Evolutionary conservation across 2,888 invertebrate genomes (phyloP).

Genomic region (Norana najaformis): DNA sequence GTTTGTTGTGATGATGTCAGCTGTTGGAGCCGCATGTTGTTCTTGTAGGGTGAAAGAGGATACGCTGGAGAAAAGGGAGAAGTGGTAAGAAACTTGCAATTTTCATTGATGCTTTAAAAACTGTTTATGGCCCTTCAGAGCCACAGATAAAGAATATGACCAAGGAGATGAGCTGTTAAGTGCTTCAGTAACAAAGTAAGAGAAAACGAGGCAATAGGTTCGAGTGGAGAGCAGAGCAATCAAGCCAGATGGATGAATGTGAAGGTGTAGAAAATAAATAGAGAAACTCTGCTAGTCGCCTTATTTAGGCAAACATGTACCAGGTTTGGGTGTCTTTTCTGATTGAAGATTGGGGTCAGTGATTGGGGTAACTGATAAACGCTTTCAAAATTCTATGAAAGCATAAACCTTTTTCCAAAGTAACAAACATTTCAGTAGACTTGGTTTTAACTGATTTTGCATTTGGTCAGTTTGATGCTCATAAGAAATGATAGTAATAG

Average conservation of each 20-base stretch:
- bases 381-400: too few relatives aligned
- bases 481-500: too few relatives aligned
- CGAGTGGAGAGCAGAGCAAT: neutral
- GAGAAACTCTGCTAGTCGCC: neutral
- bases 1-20: neutral
- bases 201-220: neutral
- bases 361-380: too few relatives aligned
- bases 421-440: too few relatives aligned
- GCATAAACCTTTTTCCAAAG: too few relatives aligned
- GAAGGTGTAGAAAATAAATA: neutral
- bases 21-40: neutral
- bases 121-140: neutral
- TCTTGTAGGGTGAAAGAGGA: slow-evolving; percentile 74
- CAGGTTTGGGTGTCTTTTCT: neutral
- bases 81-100: slow-evolving; percentile 68
- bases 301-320: neutral
- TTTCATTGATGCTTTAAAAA: neutral
- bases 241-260: neutral
- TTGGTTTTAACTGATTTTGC: too few relatives aligned
- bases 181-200: neutral
- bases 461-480: too few relatives aligned
- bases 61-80: slow-evolving; percentile 81
- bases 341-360: too few relatives aligned
- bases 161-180: neutral
- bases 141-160: neutral